Percentiles rank a stretch among this genome's conserved stretches.
These are phyloP conservation scores for Hydropsyche tenuis DNA, from an alignment of 1,140 invertebrate species.

Conservation along the genomic window DNA sequence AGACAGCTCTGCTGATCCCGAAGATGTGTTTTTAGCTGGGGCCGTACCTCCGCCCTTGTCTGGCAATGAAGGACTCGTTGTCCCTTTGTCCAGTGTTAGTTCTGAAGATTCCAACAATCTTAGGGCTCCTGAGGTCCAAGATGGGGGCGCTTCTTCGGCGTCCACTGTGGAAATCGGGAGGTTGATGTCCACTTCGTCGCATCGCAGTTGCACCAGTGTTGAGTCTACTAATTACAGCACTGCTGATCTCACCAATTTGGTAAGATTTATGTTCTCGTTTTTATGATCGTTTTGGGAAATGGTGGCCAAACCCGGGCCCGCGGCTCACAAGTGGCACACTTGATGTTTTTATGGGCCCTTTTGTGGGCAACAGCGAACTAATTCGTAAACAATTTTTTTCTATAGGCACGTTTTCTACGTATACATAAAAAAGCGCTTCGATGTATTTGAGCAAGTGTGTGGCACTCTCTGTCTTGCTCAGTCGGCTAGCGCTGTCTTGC, in stretches of 20 bases:
- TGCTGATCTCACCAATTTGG: conserved; percentile 22
- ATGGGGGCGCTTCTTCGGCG: conserved; percentile 54
- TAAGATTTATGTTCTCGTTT: not conserved
- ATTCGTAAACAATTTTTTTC: too few species aligned
- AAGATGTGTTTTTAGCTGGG: conserved; percentile 41
- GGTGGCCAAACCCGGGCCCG: too few species aligned
- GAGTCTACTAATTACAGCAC: conserved; percentile 14
- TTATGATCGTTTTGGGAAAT: too few species aligned
- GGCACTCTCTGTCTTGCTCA: too few species aligned
- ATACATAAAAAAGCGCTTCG: too few species aligned
- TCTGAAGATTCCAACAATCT: conserved; percentile 51
- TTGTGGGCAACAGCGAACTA: too few species aligned
- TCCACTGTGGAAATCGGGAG: conserved; percentile 52
- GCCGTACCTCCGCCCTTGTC: not conserved
- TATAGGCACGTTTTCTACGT: too few species aligned
- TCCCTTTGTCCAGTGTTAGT: conserved; percentile 48
- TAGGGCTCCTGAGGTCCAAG: conserved; percentile 56
- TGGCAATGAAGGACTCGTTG: not conserved
- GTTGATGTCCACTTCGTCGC: conserved; percentile 24
- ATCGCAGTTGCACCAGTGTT: conserved; percentile 3
- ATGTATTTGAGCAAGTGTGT: too few species aligned
- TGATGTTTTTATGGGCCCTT: too few species aligned
- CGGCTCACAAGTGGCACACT: too few species aligned
- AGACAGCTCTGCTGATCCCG: conserved; percentile 53
- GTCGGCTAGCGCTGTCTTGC: too few species aligned